Conservation (phyloP, 2,888 invertebrate species). For the Ennomos fuscantarius region DNA sequence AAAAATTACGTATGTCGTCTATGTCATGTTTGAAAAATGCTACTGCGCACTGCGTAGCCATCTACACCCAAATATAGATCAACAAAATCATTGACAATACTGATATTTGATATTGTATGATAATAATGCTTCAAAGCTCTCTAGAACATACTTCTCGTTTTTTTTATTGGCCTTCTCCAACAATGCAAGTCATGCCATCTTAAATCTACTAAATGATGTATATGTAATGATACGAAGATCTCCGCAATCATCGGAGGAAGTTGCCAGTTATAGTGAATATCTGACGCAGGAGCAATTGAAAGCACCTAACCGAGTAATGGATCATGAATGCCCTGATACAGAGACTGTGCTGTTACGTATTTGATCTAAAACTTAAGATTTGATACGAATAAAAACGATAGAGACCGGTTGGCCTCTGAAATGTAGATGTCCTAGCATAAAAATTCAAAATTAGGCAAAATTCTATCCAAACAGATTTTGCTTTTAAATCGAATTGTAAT, state of each 20-base stretch:
- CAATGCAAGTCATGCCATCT: conserved; percentile 67
- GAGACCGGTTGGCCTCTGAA: no score
- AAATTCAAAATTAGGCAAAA: no score
- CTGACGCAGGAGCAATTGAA: conserved; percentile 42
- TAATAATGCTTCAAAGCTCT: not conserved
- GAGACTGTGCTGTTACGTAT: conserved; percentile 3
- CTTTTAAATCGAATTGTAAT: no score
- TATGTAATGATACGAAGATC: conserved; percentile 19
- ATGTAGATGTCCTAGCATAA: no score
- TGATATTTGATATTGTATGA: no score
- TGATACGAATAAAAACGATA: not conserved
- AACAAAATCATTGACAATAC: no score
- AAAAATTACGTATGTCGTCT: no score
- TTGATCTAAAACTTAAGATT: not conserved
- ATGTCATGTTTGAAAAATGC: no score
- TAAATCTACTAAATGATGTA: conserved; percentile 4
- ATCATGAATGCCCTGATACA: conserved; percentile 30
- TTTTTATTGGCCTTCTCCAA: conserved; percentile 3
- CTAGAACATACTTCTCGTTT: not conserved
- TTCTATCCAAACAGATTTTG: no score
- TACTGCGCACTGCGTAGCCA: no score
- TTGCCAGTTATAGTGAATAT: conserved; percentile 40
- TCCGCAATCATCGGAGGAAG: conserved; percentile 40
- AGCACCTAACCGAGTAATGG: conserved; percentile 42
- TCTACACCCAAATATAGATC: no score